phyloP scores from a whole-genome alignment of 1,140 invertebrate species.

The Brachionus manjavacas region DNA sequence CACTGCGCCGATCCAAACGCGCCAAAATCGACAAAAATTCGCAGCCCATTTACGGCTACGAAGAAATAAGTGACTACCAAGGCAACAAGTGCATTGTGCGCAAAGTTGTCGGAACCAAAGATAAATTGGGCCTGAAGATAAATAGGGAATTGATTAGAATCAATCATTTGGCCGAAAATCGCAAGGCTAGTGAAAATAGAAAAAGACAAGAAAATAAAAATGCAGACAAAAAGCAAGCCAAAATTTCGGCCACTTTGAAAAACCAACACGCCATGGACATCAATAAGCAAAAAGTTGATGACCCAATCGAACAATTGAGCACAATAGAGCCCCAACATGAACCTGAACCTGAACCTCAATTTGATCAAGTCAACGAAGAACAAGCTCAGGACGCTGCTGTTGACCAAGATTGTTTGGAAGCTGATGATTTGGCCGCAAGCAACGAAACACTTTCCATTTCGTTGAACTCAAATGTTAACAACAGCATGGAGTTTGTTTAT shows the following conservation, averaged over 20 bases:
- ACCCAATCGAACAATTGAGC: background rate
- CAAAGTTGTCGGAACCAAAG: background rate
- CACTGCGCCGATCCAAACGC: background rate
- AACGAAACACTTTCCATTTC: background rate
- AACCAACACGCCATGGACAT: background rate
- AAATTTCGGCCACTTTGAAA: no score
- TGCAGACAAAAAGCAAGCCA: background rate
- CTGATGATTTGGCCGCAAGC: background rate
- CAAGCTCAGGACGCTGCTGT: no score
- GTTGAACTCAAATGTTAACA: background rate
- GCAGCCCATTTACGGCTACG: background rate
- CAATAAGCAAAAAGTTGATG: background rate
- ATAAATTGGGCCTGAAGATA: background rate
- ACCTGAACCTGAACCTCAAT: background rate
- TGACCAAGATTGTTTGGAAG: background rate
- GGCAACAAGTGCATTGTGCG: background rate
- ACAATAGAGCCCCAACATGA: background rate
- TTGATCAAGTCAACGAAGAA: no score
- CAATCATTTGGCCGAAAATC: background rate
- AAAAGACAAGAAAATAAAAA: background rate
- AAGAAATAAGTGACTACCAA: background rate
- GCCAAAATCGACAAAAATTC: constrained; percentile 19
- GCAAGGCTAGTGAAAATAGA: background rate
- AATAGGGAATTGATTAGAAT: background rate
- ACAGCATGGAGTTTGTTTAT: background rate